A percentile compares a stretch with the other conserved stretches of the same genome.
Conservation (phyloP, 2,888 invertebrate species). For the Campoplex nolae region DNA sequence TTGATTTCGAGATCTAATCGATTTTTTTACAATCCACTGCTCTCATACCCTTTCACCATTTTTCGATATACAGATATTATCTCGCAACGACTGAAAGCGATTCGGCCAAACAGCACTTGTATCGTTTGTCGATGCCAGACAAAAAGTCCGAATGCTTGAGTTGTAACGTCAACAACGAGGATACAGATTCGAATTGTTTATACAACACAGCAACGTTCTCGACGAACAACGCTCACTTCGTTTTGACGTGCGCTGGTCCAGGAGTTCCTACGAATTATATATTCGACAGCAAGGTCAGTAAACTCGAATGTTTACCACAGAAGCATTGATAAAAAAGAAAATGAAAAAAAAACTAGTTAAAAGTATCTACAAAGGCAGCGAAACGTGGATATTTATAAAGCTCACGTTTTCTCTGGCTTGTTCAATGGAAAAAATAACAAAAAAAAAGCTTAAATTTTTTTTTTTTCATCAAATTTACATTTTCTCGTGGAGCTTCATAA, state of each 20-base stretch:
- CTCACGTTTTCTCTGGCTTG: background rate
- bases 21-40: too few relatives aligned
- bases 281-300: constrained; percentile 86
- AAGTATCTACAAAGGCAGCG: background rate
- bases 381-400: background rate
- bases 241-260: constrained; percentile 94
- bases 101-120: constrained; percentile 93
- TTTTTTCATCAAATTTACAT: constrained; percentile 3
- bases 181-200: constrained; percentile 86
- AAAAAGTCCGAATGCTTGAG: constrained; percentile 89
- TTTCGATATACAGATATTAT: constrained; percentile 89
- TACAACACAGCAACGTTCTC: constrained; percentile 90
- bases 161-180: constrained; percentile 88
- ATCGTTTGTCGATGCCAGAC: constrained; percentile 88
- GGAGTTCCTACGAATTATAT: constrained; percentile 91
- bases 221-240: constrained; percentile 88
- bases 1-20: too few relatives aligned
- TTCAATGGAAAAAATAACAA: background rate
- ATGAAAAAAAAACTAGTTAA: background rate
- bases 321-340: background rate
- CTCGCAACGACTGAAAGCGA: constrained; percentile 91
- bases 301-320: background rate
- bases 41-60: background rate
- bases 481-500: constrained; percentile 30
- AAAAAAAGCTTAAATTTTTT: background rate